A percentile compares a stretch with the other conserved stretches of the same genome.
These are phyloP conservation scores for Pollimyrus isidori DNA, from an alignment of 2,113 vertebrate genomes.

Conservation along the genomic window DNA sequence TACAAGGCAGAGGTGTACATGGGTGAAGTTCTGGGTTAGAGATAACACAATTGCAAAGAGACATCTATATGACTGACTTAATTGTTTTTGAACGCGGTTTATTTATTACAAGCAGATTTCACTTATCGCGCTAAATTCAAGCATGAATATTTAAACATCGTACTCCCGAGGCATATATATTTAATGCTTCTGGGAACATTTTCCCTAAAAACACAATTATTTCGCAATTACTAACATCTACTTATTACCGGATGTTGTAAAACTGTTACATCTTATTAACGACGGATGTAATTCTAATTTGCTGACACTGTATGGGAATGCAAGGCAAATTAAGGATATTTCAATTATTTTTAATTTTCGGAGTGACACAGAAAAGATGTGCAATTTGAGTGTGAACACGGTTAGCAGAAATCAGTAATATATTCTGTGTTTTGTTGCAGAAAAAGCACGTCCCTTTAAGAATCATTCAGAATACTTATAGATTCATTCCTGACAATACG, in stretches of 20 bases:
- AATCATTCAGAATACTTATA: constrained; percentile 7
- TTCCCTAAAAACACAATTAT: neutral
- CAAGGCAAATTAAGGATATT: constrained; percentile 22
- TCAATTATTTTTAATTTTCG: constrained; percentile 1
- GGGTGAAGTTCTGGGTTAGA: neutral
- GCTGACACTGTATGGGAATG: constrained; percentile 22
- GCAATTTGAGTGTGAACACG: constrained; percentile 3
- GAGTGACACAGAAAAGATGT: constrained; percentile 14
- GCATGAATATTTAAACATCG: neutral
- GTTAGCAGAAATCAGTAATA: constrained; percentile 5
- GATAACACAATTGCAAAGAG: neutral
- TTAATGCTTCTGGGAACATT: neutral
- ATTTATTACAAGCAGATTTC: neutral
- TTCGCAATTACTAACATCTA: constrained; percentile 21
- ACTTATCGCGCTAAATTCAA: neutral
- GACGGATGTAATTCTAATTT: constrained; percentile 18
- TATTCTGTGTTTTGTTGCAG: constrained; percentile 6
- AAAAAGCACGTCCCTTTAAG: constrained; percentile 11
- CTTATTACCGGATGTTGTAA: neutral
- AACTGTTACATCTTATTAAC: neutral
- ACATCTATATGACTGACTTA: neutral
- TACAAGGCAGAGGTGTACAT: neutral
- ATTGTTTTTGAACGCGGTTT: neutral
- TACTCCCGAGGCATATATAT: neutral
- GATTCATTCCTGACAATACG: constrained; percentile 6